Conservation (phyloP, 2,888 invertebrate species). For the Troides helena region DNA sequence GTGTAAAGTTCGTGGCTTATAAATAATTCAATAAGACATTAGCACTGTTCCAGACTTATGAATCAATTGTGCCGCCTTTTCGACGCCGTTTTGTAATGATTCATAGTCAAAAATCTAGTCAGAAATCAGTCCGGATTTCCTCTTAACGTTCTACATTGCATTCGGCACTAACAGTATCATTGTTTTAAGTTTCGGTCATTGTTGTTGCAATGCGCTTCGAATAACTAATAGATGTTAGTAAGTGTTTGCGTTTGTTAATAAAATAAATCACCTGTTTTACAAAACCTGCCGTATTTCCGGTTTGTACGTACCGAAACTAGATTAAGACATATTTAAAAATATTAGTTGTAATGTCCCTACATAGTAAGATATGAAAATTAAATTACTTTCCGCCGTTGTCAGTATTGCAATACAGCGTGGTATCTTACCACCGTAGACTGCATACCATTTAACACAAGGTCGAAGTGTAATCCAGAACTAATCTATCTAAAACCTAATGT, state of each 20-base stretch:
- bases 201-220: slow-evolving; percentile 10
- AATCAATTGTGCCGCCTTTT: slow-evolving; percentile 1
- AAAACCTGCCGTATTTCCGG: too few relatives aligned
- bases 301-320: too few relatives aligned
- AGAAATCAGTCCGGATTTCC: slow-evolving; percentile 20
- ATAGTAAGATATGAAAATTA: too few relatives aligned
- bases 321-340: too few relatives aligned
- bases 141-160: slow-evolving; percentile 12
- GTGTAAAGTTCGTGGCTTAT: slow-evolving; percentile 1
- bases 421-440: too few relatives aligned
- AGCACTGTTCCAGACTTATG: slow-evolving; percentile 1
- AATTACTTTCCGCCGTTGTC: too few relatives aligned
- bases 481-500: too few relatives aligned
- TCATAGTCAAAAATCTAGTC: slow-evolving; percentile 20
- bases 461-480: too few relatives aligned
- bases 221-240: slow-evolving; percentile 5
- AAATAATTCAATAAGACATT: slow-evolving; percentile 11
- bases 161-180: slow-evolving; percentile 9
- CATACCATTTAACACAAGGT: too few relatives aligned
- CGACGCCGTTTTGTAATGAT: slow-evolving; percentile 11
- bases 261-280: not conserved
- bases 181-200: slow-evolving; percentile 19
- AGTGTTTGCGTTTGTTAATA: slow-evolving; percentile 8
- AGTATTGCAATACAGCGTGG: too few relatives aligned
- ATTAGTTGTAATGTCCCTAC: too few relatives aligned